phyloP scores from a whole-genome alignment of 2,888 invertebrate species.

The Melanophora roralis region DNA sequence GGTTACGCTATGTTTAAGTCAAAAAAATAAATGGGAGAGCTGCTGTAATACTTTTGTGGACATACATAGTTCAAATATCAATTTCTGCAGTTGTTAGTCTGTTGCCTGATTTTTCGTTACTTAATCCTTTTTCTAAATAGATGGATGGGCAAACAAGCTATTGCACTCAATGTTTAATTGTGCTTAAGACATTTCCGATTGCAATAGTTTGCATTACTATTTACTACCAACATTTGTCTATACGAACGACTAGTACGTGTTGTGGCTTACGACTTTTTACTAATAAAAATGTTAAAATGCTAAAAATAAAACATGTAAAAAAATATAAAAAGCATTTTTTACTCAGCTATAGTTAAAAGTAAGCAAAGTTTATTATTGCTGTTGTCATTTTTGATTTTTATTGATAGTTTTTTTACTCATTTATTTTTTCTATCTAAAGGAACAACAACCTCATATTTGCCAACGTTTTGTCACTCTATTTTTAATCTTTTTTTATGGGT shows the following conservation, averaged over 20 bases:
- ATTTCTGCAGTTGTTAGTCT: too few relatives aligned
- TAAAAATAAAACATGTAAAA: background rate
- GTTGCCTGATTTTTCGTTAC: constrained; percentile 27
- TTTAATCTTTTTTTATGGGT: constrained; percentile 33
- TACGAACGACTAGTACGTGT: too few relatives aligned
- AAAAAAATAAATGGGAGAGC: too few relatives aligned
- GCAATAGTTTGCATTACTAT: background rate
- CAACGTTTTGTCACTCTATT: constrained; percentile 7
- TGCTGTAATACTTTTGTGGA: too few relatives aligned
- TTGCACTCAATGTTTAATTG: constrained; percentile 59
- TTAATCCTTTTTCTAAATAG: constrained; percentile 41
- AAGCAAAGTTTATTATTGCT: background rate
- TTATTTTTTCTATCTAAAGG: constrained; percentile 12
- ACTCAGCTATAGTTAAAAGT: background rate
- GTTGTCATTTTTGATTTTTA: constrained; percentile 4
- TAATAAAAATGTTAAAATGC: too few relatives aligned
- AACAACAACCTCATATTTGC: constrained; percentile 28
- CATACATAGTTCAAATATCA: too few relatives aligned
- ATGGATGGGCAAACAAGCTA: constrained; percentile 16
- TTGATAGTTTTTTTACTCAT: background rate
- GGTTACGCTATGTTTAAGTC: too few relatives aligned
- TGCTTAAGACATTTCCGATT: constrained; percentile 46
- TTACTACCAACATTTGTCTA: too few relatives aligned
- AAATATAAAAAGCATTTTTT: background rate
- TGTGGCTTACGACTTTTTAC: too few relatives aligned